Evolutionary conservation across 37 sponge, comb jelly and placozoan genomes (phyloP), one percentile per base, ranked within the genome.

Genomic region (Agelas oroides): DNA sequence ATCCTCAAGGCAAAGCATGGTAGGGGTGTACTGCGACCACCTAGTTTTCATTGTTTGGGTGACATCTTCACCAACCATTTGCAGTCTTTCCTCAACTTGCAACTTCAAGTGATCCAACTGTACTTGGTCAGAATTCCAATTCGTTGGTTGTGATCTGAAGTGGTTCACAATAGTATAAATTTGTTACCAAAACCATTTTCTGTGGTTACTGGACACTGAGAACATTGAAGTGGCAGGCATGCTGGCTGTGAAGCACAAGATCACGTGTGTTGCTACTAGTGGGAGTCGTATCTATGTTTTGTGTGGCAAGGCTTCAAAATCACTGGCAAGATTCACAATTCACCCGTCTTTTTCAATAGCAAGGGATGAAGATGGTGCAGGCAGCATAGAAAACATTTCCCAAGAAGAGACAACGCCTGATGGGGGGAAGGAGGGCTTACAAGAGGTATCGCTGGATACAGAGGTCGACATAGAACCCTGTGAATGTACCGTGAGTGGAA

Each of bases 131-230:
- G n/a, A n/a, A n/a, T n/a, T n/a, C n/a, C n/a, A n/a, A n/a, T n/a
- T n/a, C n/a, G n/a, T n/a, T n/a, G n/a, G n/a, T n/a, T n/a, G n/a
- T n/a, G n/a, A 82, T 82, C 14, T 86, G 16, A 65, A 67, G 17
- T 32, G 32, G 11, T 86, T 81, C 46, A 59, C 86, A n/a, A n/a
- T n/a, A n/a, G n/a, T n/a, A n/a, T n/a, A n/a, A 0, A 65, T 91
- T 0, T 75, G 81, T 23, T 70, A 57, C 33, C 64, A 77, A 27
- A 73, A 85, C 14, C 17, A 77, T 71, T 54, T 79, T 24, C 76
- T 91, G n/a, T 82, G 74, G 41, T 78, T 91, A 17, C 72, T 91
- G 36, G 91, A 91, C 65, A 83, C 87, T 16, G 38, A 59, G 19
- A 54, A 68, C 24, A 70, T 68, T 13, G 33, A 28, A 31, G 24